These are phyloP conservation scores for Mormyrus proboscirostris DNA, from an alignment of 2,797 vertebrate genomes.

Conservation along the genomic window DNA sequence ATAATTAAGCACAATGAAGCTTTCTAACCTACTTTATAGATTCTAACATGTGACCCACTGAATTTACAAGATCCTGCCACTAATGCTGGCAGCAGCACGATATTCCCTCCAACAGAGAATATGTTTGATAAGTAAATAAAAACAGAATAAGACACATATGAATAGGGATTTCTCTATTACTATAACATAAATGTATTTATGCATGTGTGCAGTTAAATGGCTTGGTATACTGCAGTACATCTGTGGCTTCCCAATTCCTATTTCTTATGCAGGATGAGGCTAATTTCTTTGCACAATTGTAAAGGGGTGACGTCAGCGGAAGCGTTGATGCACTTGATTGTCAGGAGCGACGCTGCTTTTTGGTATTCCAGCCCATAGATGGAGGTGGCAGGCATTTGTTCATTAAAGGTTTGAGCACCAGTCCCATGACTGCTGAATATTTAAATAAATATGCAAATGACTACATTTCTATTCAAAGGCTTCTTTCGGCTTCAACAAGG, in stretches of 20 bases:
- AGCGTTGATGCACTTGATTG: conserved; percentile 39
- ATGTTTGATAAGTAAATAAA: not conserved
- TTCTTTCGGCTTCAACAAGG: conserved; percentile 50
- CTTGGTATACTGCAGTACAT: not conserved
- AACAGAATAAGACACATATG: not conserved
- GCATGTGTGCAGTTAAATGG: not conserved
- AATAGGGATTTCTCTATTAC: not conserved
- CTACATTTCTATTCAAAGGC: conserved; percentile 53
- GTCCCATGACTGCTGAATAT: conserved; percentile 45
- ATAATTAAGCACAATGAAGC: conserved; percentile 48
- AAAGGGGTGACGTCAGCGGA: conserved; percentile 28
- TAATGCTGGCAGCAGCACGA: conserved; percentile 23
- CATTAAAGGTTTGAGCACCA: conserved; percentile 41
- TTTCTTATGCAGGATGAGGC: not conserved
- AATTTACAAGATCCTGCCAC: conserved; percentile 18
- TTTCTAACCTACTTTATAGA: conserved; percentile 38
- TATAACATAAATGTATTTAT: not conserved
- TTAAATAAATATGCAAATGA: conserved; percentile 66
- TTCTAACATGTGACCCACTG: conserved; percentile 16
- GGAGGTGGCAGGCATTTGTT: conserved; percentile 47
- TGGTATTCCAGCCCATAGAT: conserved; percentile 30
- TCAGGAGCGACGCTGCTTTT: conserved; percentile 39
- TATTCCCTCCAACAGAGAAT: conserved; percentile 14
- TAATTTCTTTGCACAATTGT: not conserved
- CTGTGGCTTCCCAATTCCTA: not conserved